Evolutionary conservation across 2,113 vertebrate species (phyloP), one percentile per base, ranked within the genome.

Genomic region (Dermatemys mawii): DNA sequence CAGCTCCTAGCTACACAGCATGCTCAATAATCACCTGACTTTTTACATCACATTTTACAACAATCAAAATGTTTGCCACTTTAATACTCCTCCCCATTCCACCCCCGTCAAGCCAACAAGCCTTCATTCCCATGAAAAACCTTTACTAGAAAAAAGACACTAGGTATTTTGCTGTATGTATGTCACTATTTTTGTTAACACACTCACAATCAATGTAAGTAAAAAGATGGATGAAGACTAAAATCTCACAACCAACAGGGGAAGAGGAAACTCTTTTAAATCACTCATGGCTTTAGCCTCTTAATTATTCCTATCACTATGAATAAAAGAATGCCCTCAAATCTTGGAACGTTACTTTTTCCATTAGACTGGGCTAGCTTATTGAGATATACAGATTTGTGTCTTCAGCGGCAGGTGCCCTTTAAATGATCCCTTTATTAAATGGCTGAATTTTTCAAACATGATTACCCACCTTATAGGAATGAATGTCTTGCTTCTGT

Each of bases 351-450:
- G 41, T 70, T 78, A 16, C 1, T 16, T 75, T 81, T 81, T 60
- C 76, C 24, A 78, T 53, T 91, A 44, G 19, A 87, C 81, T 13
- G 78, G 35, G 79, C 83, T 73, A 53, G 75, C 32, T 92, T 73
- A 70, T 51, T 3, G 1, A 89, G 21, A 11, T 55, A 2, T 75
- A 1, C 53, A 81, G 84, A 88, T 89, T 80, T 84, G 75, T 73
- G 48, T 27, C 78, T 88, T 67, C 70, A 90, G 19, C 51, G 60
- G 29, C 76, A 93, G 48, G 53, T 9, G 4, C 2, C 80, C n/a
- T 41, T 94, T 70, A 91, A 94, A 94, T 73, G 67, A 90, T 54
- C 63, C 50, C n/a, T 95, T 94, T 53, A 86, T 93, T 92, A 95
- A 91, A 90, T 0, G 0, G 60, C 29, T 75, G 50, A 22, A 22